Percentiles rank a stretch among this genome's conserved stretches.
Conservation (phyloP, 2,797 vertebrate genomes). For the Xyrichtys novacula region DNA sequence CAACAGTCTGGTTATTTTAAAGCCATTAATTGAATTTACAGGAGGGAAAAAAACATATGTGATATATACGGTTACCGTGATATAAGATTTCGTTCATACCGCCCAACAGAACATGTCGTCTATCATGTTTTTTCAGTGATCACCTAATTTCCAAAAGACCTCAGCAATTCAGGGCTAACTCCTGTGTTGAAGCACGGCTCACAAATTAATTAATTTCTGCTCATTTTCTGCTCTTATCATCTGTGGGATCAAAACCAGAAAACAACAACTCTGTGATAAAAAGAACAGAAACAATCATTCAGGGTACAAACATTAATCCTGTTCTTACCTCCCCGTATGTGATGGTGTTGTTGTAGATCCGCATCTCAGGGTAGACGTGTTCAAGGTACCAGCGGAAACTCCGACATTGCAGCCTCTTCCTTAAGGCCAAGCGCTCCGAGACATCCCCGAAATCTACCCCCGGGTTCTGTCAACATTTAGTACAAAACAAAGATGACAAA, state of each 20-base stretch:
- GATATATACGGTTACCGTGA: no score
- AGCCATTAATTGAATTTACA: no score
- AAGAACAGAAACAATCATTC: conserved; percentile 14
- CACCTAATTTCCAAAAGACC: no score
- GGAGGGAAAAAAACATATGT: no score
- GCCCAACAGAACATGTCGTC: no score
- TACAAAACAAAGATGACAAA: conserved; percentile 41
- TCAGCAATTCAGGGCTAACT: no score
- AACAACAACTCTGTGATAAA: conserved; percentile 29
- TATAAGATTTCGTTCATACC: no score
- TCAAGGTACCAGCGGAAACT: conserved; percentile 98
- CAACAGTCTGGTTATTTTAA: no score
- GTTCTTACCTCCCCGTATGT: conserved; percentile 97
- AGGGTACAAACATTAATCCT: conserved; percentile 19
- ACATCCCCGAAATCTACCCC: conserved; percentile 98
- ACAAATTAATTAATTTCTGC: conserved; percentile 31
- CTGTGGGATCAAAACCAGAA: conserved; percentile 34
- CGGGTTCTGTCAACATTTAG: conserved; percentile 87
- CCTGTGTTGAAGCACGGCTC: not conserved
- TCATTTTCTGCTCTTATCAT: conserved; percentile 36
- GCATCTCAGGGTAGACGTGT: conserved; percentile 98
- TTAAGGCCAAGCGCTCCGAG: conserved; percentile 92
- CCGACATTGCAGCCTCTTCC: conserved; percentile 92
- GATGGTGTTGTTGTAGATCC: conserved; percentile 97
- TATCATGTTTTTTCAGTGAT: no score